Base-by-base conservation (phyloP, 2,113 vertebrate species). In the Coregonus clupeaformis region DNA sequence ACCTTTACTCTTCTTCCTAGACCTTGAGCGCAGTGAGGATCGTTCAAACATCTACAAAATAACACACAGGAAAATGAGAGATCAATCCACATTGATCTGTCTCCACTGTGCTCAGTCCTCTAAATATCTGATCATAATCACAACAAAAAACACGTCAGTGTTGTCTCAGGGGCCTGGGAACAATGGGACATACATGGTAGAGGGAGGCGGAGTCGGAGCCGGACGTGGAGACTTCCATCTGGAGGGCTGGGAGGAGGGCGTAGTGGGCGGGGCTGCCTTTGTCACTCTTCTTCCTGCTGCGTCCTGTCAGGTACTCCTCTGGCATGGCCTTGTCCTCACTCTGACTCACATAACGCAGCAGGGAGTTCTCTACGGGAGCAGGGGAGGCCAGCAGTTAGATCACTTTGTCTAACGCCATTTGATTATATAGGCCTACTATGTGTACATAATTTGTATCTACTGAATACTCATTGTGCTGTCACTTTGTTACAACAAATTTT, bases 1-100 rank as follows among this genome's bases (percentile, higher is more conserved):
- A 98, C 97, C 95, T 98, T 96, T 96, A 82, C 89, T 96, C 87
- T 98, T 98, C 92, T 98, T 99, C 94, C 98, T 98, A 85, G 96
- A 98, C 88, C 95, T 96, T 49, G 97, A 96, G 71, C 96, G 94
- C 81, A 98, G 90, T 24, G 97, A 98, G 3, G 97, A 96, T 69
- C 97, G 95, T 72, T 99, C 97, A 91, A 99, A 99, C 60, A 97
- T 97, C 97, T 98, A 88, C 90, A 82, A 83, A 83, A 73, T 45
- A 29, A 72, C 49, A 18, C 49, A 18, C 20, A 42, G 36, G n/a
- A 64, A 22, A 63, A 6, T 25, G 1, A 68, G n/a, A 1, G 36
- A 42, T 42, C 36, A 3, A 47, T 5, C 30, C 24, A 16, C 11
- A 25, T 29, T n/a, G 1, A 25, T 9, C 7, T 16, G 63, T 29